Base-by-base conservation (phyloP, 2,888 invertebrate genomes). In the Melieria omissa region DNA sequence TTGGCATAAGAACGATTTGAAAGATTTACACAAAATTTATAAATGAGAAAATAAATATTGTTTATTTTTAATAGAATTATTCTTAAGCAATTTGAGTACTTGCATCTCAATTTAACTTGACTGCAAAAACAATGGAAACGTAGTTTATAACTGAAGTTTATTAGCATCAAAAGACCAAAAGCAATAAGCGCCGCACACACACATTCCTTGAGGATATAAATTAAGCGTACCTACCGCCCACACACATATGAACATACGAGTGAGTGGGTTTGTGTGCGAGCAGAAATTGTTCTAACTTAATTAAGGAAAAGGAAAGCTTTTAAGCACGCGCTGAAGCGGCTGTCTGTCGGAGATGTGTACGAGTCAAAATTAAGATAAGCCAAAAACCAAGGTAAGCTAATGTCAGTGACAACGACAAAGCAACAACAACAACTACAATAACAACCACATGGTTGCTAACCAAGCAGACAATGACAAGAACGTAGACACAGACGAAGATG, bases 281-380 rank as follows among this genome's bases (percentile, higher is more conserved):
- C 9, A 14, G 75, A 82, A 82, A 80, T 82, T 77, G 79, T 82
- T 81, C 79, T 82, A 80, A 82, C 81, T 81, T 82, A 81, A 82
- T 81, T 81, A 82, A 82, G 80, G 75, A 78, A 82, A 82, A 82
- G 78, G 82, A 82, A 81, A 80, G 80, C 82, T 81, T 80, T 82
- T 80, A 76, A 79, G 9, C 10, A 14, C 5, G 57, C 29, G 29
- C 29, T 29, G 29, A 29, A 29, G 29, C 29, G 29, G 29, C 29
- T 29, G 29, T 29, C 29, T 29, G 29, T 29, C 29, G 29, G 29
- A 29, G 29, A 29, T 29, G 29, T 29, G 29, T 29, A 29, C 12
- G 14, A 52, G 52, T 52, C 52, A 52, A 52, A 52, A 52, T n/a
- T 52, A 82, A 78, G 82, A 82, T 52, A 81, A 80, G 80, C 82